phyloP scores from a whole-genome alignment of 2,888 invertebrate genomes.

The Dryadula phaetusa region DNA sequence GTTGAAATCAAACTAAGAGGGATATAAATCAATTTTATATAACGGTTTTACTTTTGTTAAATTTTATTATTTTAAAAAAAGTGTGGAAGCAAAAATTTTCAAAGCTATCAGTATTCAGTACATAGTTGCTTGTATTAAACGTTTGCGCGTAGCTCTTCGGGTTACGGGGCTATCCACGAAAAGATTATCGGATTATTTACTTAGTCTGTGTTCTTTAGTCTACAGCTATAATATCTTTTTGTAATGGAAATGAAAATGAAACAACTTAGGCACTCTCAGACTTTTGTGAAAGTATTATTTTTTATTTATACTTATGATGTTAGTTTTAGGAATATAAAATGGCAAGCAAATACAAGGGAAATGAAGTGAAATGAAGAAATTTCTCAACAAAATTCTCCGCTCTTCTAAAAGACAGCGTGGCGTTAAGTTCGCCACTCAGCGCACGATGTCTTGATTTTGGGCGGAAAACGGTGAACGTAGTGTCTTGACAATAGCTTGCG shows the following conservation, averaged over 20 bases:
- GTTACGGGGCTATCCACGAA: conserved; percentile 25
- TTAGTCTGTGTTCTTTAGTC: conserved; percentile 13
- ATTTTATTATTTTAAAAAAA: too few species aligned
- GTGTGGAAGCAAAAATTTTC: background rate
- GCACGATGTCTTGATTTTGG: too few species aligned
- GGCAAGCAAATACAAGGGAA: too few species aligned
- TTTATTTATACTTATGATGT: background rate
- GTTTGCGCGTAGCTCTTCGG: background rate
- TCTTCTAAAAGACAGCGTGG: too few species aligned
- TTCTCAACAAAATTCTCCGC: too few species aligned
- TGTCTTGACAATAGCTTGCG: too few species aligned
- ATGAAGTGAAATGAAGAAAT: too few species aligned
- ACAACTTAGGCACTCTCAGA: background rate
- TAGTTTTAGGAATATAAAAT: background rate
- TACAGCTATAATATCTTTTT: conserved; percentile 3
- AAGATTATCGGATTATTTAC: conserved; percentile 34
- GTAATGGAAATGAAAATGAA: background rate
- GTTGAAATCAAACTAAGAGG: too few species aligned
- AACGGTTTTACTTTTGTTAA: too few species aligned
- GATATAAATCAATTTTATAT: too few species aligned
- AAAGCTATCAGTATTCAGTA: background rate
- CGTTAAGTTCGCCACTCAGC: too few species aligned
- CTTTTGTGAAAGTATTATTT: background rate
- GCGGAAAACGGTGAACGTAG: too few species aligned
- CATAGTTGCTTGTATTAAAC: background rate